Evolutionary conservation across 1,140 invertebrate species (phyloP), one percentile per base, ranked within the genome.

Genomic region (Drosophila murphyi): DNA sequence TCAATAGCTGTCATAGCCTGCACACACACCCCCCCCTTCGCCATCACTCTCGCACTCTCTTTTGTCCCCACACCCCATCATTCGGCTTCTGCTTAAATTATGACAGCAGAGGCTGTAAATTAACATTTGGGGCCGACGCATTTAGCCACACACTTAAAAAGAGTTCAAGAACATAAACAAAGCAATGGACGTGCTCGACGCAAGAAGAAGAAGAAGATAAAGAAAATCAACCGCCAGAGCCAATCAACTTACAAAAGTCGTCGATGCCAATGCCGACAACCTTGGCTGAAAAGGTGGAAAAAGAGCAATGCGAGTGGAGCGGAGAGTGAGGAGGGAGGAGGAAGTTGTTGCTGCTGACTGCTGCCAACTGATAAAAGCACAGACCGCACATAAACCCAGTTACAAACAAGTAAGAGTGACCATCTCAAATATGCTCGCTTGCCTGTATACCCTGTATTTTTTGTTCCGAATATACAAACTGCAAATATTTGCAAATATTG

Each of bases 111-210:
- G 63, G 71, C 57, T 82, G 65, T 87, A 87, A 87, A 86, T 86
- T 86, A 82, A 87, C 75, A 75, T 86, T 72, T 82, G 78, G 32
- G 75, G 75, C 70, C 70, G 20, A 20, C 20, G 70, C 74, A 73
- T 75, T 75, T 71, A 71, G 54, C 60, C 75, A 71, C 62, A 68
- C 78, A 71, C 63, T 75, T 70, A 71, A 86, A 82, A 88, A 77
- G 85, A 83, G 80, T 80, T 83, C 85, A 88, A 85, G 80, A 88
- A 89, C 85, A 88, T 89, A 89, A 88, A 83, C 70, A 80, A 76
- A 78, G 70, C 77, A 50, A 69, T 57, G 52, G 69, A 69, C 43
- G 65, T 67, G 72, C 47, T 61, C 67, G 48, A 48, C 6, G 43
- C 51, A 45, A 41, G 50, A 35, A 35, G 31, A n/a, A 57, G 12